These are phyloP conservation scores for Vidua macroura DNA, from an alignment of 2,113 vertebrate species.

Conservation along the genomic window DNA sequence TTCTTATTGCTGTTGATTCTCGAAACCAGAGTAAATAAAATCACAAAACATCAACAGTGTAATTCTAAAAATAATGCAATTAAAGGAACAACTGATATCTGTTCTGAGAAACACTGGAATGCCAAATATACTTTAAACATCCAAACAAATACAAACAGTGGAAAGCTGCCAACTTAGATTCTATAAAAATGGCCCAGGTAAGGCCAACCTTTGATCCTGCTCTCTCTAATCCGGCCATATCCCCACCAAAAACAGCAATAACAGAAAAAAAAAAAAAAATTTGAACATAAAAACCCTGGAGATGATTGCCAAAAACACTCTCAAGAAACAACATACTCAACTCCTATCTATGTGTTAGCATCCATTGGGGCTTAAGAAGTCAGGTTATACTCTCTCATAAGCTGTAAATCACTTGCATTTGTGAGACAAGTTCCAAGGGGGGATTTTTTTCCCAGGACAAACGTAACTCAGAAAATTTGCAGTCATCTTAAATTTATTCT, in stretches of 20 bases:
- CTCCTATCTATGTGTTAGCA: background rate
- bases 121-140: background rate
- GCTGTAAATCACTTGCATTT: background rate
- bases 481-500: background rate
- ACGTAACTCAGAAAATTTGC: background rate
- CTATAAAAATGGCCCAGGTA: background rate
- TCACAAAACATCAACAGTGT: rapidly evolving
- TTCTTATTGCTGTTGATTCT: background rate
- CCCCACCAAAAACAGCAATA: background rate
- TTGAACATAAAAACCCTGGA: background rate
- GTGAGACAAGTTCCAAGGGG: background rate
- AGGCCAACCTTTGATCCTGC: background rate
- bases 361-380: background rate
- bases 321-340: background rate
- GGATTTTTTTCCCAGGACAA: background rate
- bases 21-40: background rate
- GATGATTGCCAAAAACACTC: background rate
- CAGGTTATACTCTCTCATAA: background rate
- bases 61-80: background rate
- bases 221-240: background rate
- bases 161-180: background rate
- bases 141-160: background rate
- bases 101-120: background rate
- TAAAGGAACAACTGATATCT: background rate
- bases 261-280: background rate